Evolutionary conservation across 2,888 invertebrate genomes (phyloP).

Genomic region (Lithosia quadra): DNA sequence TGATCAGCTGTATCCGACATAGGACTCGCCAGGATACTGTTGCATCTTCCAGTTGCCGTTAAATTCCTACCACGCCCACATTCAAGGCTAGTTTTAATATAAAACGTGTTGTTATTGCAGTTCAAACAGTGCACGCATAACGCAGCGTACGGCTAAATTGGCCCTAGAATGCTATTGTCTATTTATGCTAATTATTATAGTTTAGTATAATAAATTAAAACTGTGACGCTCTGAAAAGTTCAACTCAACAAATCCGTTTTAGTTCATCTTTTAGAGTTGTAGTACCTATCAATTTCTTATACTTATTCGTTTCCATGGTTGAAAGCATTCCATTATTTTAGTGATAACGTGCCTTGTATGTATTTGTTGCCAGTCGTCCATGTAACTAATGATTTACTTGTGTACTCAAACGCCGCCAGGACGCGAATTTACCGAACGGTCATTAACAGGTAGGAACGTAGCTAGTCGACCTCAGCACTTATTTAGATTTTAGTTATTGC

Average conservation of each 20-base stretch:
- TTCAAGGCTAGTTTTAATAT: too few species aligned
- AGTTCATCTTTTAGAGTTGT: neutral
- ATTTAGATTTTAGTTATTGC: neutral
- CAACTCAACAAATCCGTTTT: too few species aligned
- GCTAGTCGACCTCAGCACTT: neutral
- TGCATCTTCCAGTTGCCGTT: too few species aligned
- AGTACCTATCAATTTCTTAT: neutral
- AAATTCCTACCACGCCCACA: too few species aligned
- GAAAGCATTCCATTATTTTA: neutral
- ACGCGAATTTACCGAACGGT: conserved; percentile 64
- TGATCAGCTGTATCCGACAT: too few species aligned
- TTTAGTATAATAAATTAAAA: neutral
- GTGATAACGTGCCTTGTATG: neutral
- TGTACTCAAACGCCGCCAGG: conserved; percentile 61
- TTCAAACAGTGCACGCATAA: too few species aligned
- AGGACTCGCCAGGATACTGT: too few species aligned
- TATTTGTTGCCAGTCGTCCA: neutral
- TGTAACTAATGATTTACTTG: neutral
- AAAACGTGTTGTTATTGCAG: too few species aligned
- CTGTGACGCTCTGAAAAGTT: neutral
- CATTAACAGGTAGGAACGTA: conserved; percentile 62
- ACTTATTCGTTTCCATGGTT: neutral
- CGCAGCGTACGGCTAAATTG: too few species aligned
- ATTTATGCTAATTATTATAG: too few species aligned
- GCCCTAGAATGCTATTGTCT: too few species aligned